Evolutionary conservation across 2,113 vertebrate genomes (phyloP).

Genomic region (Prionailurus viverrinus): DNA sequence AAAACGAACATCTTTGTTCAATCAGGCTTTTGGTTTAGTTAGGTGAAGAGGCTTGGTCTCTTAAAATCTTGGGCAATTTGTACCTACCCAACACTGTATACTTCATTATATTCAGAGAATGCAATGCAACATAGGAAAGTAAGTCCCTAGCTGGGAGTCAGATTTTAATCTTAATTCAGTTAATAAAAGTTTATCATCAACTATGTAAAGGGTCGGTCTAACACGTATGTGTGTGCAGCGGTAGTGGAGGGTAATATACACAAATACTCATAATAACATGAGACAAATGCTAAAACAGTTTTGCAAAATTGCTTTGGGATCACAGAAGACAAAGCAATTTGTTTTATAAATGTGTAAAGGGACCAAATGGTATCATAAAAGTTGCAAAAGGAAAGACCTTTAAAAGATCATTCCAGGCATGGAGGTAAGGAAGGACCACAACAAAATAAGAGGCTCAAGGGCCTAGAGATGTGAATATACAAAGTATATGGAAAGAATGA

Average conservation of each 20-base stretch:
- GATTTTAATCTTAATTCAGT: background rate
- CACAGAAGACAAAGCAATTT: slow-evolving; percentile 40
- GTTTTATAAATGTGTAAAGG: background rate
- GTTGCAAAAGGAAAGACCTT: background rate
- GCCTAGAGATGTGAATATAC: background rate
- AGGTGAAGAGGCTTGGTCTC: background rate
- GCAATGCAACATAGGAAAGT: background rate
- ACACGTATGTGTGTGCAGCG: background rate
- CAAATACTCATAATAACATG: background rate
- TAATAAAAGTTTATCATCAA: background rate
- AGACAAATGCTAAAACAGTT: background rate
- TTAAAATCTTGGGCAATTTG: background rate
- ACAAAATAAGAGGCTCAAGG: background rate
- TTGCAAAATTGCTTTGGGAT: background rate
- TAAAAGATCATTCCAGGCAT: background rate
- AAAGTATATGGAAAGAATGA: background rate
- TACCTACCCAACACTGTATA: background rate
- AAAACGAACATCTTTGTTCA: background rate
- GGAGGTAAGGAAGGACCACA: background rate
- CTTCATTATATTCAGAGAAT: background rate
- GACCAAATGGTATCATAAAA: background rate
- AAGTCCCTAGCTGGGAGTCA: background rate
- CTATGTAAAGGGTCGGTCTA: background rate
- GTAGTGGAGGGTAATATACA: background rate
- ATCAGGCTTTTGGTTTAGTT: background rate